Percentiles rank a stretch among this genome's conserved stretches.
phyloP scores from a whole-genome alignment of 2,888 invertebrate species.

The Matsumyia berberina region DNA sequence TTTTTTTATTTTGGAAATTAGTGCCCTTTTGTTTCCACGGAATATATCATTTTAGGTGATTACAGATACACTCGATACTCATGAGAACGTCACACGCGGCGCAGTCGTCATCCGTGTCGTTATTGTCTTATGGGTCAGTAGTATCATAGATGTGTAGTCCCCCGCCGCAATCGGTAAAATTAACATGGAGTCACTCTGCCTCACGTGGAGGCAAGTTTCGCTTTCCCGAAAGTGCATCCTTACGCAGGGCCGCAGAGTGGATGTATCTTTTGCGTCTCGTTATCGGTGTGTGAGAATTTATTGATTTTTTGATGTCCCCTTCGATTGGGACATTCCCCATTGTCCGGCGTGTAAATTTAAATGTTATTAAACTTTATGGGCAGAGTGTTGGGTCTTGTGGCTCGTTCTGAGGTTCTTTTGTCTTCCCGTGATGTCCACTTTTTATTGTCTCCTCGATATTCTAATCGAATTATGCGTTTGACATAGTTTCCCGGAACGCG shows the following conservation, averaged over 20 bases:
- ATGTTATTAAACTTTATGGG: slow-evolving; percentile 56
- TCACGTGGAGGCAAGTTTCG: not conserved
- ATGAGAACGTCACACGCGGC: slow-evolving; percentile 46
- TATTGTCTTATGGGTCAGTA: slow-evolving; percentile 48
- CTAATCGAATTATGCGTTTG: slow-evolving; percentile 42
- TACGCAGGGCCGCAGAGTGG: not conserved
- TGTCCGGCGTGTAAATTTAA: slow-evolving; percentile 49
- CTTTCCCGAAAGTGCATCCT: slow-evolving; percentile 19
- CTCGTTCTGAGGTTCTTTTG: slow-evolving; percentile 28
- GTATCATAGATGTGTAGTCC: slow-evolving; percentile 1
- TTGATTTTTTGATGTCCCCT: slow-evolving; percentile 10
- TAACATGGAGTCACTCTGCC: not conserved
- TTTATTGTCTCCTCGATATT: slow-evolving; percentile 15
- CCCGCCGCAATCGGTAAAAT: not conserved
- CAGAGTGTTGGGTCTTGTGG: not conserved
- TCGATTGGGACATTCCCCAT: slow-evolving; percentile 28
- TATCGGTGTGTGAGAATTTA: slow-evolving; percentile 18
- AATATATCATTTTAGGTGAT: slow-evolving; percentile 54
- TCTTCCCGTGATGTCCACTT: slow-evolving; percentile 5
- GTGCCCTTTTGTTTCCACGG: slow-evolving; percentile 52
- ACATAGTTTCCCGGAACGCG: slow-evolving; percentile 13
- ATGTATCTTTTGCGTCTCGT: not conserved
- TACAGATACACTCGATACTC: slow-evolving; percentile 53
- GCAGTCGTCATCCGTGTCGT: slow-evolving; percentile 10
- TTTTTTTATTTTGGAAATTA: slow-evolving; percentile 40